These are phyloP conservation scores for Drosophila ficusphila DNA, from an alignment of 1,140 invertebrate species.

Conservation along the genomic window DNA sequence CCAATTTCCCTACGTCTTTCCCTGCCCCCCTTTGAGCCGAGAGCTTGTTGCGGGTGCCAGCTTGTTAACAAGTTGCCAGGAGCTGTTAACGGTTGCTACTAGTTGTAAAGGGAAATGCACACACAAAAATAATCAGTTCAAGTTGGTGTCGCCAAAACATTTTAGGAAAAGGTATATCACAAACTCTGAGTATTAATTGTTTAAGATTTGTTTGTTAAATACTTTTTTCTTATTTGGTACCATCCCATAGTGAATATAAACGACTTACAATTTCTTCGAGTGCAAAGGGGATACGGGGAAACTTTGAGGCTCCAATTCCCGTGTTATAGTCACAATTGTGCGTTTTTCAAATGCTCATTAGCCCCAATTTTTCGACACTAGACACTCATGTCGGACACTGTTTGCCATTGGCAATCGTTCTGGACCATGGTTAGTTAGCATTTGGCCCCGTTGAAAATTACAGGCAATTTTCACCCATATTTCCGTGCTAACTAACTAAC, in stretches of 20 bases:
- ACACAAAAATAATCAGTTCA: not conserved
- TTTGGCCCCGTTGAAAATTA: slow-evolving; percentile 31
- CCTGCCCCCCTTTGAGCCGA: slow-evolving; percentile 11
- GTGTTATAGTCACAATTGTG: slow-evolving; percentile 74
- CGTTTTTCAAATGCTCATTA: slow-evolving; percentile 78
- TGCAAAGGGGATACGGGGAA: not conserved
- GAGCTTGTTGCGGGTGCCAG: slow-evolving; percentile 65
- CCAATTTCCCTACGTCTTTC: slow-evolving; percentile 23
- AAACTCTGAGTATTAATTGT: too few species aligned
- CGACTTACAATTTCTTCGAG: not conserved
- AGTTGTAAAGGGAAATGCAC: slow-evolving; percentile 29
- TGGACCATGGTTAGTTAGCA: slow-evolving; percentile 51
- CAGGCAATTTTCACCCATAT: slow-evolving; percentile 41
- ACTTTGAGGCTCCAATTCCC: slow-evolving; percentile 23
- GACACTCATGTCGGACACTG: slow-evolving; percentile 37
- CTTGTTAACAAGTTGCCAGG: slow-evolving; percentile 77
- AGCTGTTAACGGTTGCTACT: slow-evolving; percentile 53
- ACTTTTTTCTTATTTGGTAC: too few species aligned
- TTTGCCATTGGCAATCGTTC: slow-evolving; percentile 66
- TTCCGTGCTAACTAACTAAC: slow-evolving; percentile 65
- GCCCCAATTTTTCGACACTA: slow-evolving; percentile 71
- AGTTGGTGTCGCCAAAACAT: too few species aligned
- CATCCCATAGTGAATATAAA: too few species aligned
- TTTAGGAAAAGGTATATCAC: too few species aligned
- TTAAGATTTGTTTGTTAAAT: too few species aligned